Conservation (phyloP, 2,888 invertebrate genomes). For the Pseudococcus longispinus region DNA sequence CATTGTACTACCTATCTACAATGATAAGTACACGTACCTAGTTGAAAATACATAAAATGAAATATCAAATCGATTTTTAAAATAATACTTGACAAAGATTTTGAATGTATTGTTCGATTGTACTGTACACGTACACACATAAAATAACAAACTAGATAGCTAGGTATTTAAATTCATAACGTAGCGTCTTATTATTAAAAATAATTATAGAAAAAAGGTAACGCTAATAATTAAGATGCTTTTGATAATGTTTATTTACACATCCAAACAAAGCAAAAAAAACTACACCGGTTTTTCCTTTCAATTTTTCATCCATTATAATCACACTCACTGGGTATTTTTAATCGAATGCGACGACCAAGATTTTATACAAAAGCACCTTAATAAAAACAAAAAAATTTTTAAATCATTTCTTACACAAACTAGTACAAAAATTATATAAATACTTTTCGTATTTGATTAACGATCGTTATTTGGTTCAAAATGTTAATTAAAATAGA, state of each 20-base stretch:
- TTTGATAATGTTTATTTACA: neutral
- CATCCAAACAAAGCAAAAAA: neutral
- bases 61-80: constrained; percentile 15
- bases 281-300: neutral
- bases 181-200: neutral
- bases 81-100: constrained; percentile 7
- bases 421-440: constrained; percentile 36
- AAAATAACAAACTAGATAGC: constrained; percentile 1
- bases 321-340: constrained; percentile 29
- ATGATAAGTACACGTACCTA: neutral
- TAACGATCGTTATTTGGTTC: constrained; percentile 38
- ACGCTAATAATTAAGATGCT: constrained; percentile 42
- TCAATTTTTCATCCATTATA: neutral
- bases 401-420: neutral
- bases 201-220: constrained; percentile 42
- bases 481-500: neutral
- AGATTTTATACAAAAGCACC: constrained; percentile 28
- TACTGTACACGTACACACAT: constrained; percentile 1
- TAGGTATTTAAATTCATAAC: neutral
- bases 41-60: neutral
- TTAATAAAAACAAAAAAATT: constrained; percentile 22
- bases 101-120: neutral
- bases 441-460: constrained; percentile 32
- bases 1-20: neutral
- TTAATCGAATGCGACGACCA: neutral